phyloP scores from a whole-genome alignment of 2,113 vertebrate species.

The Oxyura jamaicensis region DNA sequence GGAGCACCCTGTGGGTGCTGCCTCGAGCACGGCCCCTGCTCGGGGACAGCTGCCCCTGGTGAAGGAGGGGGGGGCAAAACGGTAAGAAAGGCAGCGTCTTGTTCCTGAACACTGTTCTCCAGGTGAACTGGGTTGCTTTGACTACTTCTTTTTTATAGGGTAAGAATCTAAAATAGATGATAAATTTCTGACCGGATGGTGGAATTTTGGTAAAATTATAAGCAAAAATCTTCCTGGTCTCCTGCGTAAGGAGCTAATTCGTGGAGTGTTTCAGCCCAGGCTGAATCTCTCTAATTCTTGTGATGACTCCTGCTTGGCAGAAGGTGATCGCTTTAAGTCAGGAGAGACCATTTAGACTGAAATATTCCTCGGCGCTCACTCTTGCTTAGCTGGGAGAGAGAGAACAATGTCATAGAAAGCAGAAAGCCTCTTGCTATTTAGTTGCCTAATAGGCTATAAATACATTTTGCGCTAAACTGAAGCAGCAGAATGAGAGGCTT shows the following conservation, averaged over 20 bases:
- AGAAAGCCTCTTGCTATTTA: slow-evolving; percentile 17
- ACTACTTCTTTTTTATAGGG: background rate
- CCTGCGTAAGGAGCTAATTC: background rate
- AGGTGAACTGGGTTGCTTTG: background rate
- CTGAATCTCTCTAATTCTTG: background rate
- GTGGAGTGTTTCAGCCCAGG: background rate
- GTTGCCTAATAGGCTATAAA: slow-evolving; percentile 22
- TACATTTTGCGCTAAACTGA: background rate
- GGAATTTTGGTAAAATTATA: background rate
- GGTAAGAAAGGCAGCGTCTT: background rate
- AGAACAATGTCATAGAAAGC: background rate
- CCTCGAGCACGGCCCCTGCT: background rate
- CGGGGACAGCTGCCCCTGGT: rapidly evolving
- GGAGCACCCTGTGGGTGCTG: rapidly evolving
- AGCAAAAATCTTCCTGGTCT: background rate
- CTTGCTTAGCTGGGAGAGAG: background rate
- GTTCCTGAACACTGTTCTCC: background rate
- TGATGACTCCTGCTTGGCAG: slow-evolving; percentile 1
- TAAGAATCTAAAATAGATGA: background rate
- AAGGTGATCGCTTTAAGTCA: background rate
- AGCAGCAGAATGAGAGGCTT: slow-evolving; percentile 13
- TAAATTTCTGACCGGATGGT: background rate
- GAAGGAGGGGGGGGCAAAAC: background rate
- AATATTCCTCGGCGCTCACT: background rate
- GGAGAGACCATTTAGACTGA: slow-evolving; percentile 10